These are phyloP conservation scores for Formica exsecta DNA, from an alignment of 1,140 invertebrate species.

Conservation along the genomic window DNA sequence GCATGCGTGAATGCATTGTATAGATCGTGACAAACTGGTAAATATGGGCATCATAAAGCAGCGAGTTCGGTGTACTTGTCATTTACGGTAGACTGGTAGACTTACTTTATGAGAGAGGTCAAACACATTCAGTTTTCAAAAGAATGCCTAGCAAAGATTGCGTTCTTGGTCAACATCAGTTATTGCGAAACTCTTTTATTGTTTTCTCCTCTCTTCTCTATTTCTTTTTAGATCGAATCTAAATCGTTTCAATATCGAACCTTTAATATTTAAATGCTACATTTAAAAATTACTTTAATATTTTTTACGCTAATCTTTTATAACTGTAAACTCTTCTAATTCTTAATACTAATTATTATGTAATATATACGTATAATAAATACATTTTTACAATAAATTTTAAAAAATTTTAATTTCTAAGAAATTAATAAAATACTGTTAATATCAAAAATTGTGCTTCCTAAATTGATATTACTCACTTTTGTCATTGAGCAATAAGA, in stretches of 20 bases:
- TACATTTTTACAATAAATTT: too few species aligned
- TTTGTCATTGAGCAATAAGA: neutral
- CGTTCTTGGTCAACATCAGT: neutral
- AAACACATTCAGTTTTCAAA: neutral
- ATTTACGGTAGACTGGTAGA: neutral
- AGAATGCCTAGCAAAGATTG: neutral
- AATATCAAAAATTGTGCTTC: neutral
- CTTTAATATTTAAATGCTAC: neutral
- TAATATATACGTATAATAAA: neutral
- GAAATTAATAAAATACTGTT: neutral
- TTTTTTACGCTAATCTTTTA: too few species aligned
- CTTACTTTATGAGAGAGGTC: neutral
- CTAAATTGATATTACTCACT: constrained; percentile 25
- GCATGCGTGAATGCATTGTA: neutral
- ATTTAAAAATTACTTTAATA: neutral
- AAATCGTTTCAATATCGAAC: neutral
- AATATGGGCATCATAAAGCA: constrained; percentile 20
- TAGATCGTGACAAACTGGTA: constrained; percentile 28
- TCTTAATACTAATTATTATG: neutral
- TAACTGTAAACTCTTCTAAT: neutral
- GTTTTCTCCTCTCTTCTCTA: neutral
- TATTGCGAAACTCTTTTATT: neutral
- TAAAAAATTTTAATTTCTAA: neutral
- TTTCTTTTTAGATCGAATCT: neutral
- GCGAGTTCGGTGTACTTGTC: constrained; percentile 63